Conservation (phyloP, 30 jellyfish, hydroid and myxozoan genomes). For the Morbakka virulenta region DNA sequence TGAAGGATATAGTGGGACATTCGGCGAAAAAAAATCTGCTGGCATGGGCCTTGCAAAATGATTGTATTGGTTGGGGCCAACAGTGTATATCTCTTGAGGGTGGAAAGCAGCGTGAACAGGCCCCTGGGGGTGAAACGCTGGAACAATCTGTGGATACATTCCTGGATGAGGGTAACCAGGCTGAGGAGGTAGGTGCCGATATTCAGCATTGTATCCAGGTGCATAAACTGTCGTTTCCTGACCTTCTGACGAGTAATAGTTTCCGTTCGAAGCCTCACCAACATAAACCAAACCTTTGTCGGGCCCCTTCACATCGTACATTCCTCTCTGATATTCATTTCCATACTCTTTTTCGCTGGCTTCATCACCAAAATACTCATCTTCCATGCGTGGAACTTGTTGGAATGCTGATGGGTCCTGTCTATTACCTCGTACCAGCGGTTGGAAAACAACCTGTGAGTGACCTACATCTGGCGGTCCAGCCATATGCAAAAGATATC, state of each 20-base stretch:
- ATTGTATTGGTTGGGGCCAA: not conserved
- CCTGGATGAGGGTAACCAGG: not conserved
- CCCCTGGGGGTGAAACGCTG: not conserved
- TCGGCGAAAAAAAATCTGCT: not conserved
- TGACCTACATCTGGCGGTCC: no score
- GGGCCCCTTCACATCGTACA: not conserved
- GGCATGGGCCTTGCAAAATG: not conserved
- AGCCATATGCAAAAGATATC: no score
- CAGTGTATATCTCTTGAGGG: not conserved
- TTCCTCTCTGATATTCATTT: no score
- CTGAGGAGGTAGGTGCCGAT: not conserved
- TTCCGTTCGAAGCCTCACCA: not conserved
- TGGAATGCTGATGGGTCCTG: not conserved
- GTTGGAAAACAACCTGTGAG: no score
- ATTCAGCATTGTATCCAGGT: not conserved
- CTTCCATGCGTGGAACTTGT: not conserved
- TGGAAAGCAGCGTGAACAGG: not conserved
- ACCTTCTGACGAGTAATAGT: not conserved
- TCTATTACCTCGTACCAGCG: no score
- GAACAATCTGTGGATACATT: not conserved
- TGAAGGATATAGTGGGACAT: not conserved
- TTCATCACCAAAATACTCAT: no score
- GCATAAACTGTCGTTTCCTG: not conserved
- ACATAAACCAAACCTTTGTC: not conserved
- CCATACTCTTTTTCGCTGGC: no score